phyloP scores from a whole-genome alignment of 1,140 invertebrate genomes.

The Bombus haemorrhoidalis region DNA sequence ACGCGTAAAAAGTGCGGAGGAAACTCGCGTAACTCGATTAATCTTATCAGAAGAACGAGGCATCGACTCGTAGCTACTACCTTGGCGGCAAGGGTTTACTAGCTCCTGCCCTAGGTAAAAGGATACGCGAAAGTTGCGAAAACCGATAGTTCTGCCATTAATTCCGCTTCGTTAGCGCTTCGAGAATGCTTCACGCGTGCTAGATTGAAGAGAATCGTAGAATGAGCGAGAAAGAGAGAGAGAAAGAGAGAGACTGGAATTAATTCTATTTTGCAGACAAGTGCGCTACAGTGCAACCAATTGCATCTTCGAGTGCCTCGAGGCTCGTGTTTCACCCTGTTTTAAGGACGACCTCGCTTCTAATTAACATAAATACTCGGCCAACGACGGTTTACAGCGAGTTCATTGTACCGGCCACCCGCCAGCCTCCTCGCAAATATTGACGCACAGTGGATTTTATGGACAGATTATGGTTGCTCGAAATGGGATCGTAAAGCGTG shows the following conservation, averaged over 20 bases:
- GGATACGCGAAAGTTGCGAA: slow-evolving; percentile 27
- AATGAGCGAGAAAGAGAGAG: neutral
- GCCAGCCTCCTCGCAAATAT: slow-evolving; percentile 7
- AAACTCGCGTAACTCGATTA: neutral
- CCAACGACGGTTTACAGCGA: neutral
- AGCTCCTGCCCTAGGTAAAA: neutral
- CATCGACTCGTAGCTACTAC: neutral
- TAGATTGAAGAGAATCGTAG: neutral
- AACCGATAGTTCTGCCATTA: slow-evolving; percentile 43
- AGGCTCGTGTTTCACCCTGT: slow-evolving; percentile 4
- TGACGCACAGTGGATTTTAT: neutral
- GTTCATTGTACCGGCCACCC: slow-evolving; percentile 9
- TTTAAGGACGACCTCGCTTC: neutral
- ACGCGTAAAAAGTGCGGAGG: neutral
- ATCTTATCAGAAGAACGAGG: neutral
- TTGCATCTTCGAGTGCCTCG: slow-evolving; percentile 38
- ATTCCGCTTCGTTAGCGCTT: slow-evolving; percentile 43
- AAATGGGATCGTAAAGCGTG: neutral
- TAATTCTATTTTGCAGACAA: slow-evolving; percentile 28
- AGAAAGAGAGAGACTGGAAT: neutral
- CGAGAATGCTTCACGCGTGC: neutral
- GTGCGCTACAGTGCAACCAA: slow-evolving; percentile 33
- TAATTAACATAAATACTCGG: slow-evolving; percentile 37
- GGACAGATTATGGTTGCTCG: neutral
- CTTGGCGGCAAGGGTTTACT: neutral